Base-by-base conservation (phyloP, 2,113 vertebrate species). In the Upupa epops region DNA sequence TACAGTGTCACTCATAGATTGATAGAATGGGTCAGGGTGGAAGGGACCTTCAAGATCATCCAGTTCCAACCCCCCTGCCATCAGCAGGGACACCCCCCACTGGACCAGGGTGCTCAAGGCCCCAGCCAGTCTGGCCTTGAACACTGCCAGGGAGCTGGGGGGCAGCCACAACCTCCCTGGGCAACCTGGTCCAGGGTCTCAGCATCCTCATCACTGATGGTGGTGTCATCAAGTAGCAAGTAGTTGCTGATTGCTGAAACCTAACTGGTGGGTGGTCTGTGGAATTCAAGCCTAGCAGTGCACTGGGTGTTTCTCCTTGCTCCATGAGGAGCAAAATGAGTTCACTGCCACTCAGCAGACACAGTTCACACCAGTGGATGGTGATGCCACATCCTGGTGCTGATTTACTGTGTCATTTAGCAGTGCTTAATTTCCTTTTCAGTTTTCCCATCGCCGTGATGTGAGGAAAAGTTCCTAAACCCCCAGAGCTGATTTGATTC, bases 401-500 rank as follows among this genome's bases (percentile, higher is more conserved):
- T 64, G 58, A 86, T 89, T 94, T 83, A 6, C 80, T 76, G 88
- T 81, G 42, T 92, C 89, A 72, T 94, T 80, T 76, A 78, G 51
- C 8, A 45, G 54, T 34, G 22, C 24, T 74, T 93, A 71, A 21
- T 81, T 90, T 95, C 66, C 32, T 21, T 28, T 87, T 89, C 56
- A 72, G 31, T 18, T 89, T 85, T 79, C 31, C 59, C 63, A 32
- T 84, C 89, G 20, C 17, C n/a, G 32, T 87, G 54, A 90, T 59
- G 58, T 75, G 46, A 5, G 1, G 19, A 79, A 65, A 5, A 49
- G 25, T 54, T 13, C 79, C 51, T 69, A 22, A 83, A 46, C 17
- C 32, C 40, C 31, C 66, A 61, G 83, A 76, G 28, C 17, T 65
- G 69, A 24, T 54, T 69, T 76, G 7, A 1, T 75, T 86, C 83